Evolutionary conservation across 2,113 vertebrate genomes (phyloP).

Genomic region (Pygoscelis adeliae): DNA sequence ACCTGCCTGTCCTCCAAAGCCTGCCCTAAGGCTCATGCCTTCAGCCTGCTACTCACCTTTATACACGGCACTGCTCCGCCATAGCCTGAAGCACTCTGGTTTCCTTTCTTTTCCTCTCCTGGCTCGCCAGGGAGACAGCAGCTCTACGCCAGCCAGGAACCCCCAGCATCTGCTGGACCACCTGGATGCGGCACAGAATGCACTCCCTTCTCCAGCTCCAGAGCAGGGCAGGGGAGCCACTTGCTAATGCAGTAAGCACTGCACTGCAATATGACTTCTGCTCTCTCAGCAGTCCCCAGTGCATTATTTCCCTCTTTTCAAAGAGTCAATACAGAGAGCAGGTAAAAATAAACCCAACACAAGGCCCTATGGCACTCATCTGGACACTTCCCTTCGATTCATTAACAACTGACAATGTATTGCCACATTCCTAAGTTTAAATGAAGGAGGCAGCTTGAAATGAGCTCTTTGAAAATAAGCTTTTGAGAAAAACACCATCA

Average conservation of each 20-base stretch:
- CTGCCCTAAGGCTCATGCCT: background rate
- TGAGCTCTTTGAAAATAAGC: background rate
- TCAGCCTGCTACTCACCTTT: background rate
- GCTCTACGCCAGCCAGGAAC: background rate
- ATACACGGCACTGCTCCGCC: background rate
- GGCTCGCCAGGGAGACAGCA: background rate
- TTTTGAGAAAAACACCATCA: background rate
- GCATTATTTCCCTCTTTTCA: background rate
- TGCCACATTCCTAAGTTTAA: background rate
- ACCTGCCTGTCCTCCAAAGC: background rate
- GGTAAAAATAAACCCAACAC: background rate
- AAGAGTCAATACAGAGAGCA: background rate
- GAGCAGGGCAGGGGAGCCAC: accelerated
- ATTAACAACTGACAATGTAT: background rate
- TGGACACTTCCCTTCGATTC: background rate
- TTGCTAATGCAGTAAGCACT: background rate
- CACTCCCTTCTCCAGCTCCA: background rate
- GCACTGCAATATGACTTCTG: background rate
- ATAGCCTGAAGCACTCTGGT: accelerated
- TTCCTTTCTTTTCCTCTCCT: background rate
- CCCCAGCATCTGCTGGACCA: accelerated
- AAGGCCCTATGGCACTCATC: background rate
- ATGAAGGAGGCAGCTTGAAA: background rate
- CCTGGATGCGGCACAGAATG: background rate
- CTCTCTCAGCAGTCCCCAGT: background rate